phyloP scores from a whole-genome alignment of 2,797 vertebrate genomes.

The Chloroceryle amazona region DNA sequence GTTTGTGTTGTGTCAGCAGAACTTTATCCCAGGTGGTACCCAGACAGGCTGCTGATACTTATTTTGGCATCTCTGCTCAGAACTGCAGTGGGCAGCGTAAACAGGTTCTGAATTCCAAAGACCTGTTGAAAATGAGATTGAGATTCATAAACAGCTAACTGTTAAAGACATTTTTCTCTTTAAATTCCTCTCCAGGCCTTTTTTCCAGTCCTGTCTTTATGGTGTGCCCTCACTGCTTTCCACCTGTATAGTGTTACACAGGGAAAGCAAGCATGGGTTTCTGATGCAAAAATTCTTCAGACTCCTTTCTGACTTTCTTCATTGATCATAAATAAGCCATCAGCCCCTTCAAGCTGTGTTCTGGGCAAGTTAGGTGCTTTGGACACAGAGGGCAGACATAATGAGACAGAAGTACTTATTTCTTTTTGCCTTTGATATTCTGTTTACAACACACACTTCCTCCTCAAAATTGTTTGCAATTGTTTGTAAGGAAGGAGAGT shows the following conservation, averaged over 20 bases:
- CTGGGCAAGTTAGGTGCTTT: neutral
- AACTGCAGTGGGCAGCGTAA: neutral
- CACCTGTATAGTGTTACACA: neutral
- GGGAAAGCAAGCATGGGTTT: neutral
- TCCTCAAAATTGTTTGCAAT: neutral
- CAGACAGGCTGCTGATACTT: neutral
- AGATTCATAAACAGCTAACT: neutral
- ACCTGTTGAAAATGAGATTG: neutral
- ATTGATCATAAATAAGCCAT: neutral
- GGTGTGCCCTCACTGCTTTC: neutral
- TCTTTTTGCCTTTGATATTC: neutral
- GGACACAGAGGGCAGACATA: neutral
- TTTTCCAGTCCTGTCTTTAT: neutral
- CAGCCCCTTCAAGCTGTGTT: neutral
- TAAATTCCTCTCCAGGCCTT: neutral
- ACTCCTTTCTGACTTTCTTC: neutral
- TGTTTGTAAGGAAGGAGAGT: slow-evolving; percentile 51
- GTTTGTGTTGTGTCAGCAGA: neutral
- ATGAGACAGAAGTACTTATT: neutral
- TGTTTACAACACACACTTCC: slow-evolving; percentile 24
- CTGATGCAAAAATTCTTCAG: neutral
- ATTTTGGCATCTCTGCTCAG: neutral
- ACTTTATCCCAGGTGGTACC: neutral
- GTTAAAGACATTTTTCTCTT: neutral
- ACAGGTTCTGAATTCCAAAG: neutral